Percentiles rank a stretch among this genome's conserved stretches.
phyloP scores from a whole-genome alignment of 2,888 invertebrate genomes.

The Mimas tiliae region DNA sequence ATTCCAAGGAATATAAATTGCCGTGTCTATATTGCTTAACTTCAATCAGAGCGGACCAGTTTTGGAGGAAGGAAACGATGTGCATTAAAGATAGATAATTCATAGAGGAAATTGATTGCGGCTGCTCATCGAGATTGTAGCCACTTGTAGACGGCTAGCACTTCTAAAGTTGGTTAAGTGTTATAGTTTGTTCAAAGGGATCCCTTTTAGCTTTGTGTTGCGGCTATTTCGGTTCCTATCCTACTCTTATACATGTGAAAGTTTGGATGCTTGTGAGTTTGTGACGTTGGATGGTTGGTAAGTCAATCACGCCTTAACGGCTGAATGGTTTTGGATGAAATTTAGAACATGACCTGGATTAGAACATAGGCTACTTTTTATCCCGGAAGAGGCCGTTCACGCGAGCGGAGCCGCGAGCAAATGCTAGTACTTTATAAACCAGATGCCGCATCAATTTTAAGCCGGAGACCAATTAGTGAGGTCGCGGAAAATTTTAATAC shows the following conservation, averaged over 20 bases:
- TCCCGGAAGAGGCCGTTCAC: too few species aligned
- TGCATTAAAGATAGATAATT: constrained; percentile 28
- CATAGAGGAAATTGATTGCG: constrained; percentile 27
- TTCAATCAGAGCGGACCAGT: constrained; percentile 44
- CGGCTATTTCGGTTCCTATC: neutral
- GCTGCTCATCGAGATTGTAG: constrained; percentile 22
- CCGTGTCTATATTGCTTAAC: constrained; percentile 44
- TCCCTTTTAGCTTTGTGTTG: neutral
- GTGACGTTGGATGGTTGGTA: too few species aligned
- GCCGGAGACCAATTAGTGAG: too few species aligned
- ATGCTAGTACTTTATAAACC: neutral
- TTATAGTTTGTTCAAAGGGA: constrained; percentile 14
- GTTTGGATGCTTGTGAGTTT: too few species aligned
- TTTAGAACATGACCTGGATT: too few species aligned
- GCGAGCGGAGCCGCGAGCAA: too few species aligned
- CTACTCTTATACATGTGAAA: too few species aligned
- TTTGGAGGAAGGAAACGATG: constrained; percentile 46
- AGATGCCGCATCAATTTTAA: neutral
- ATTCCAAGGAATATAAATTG: constrained; percentile 20
- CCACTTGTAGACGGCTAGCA: constrained; percentile 5
- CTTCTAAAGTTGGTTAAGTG: neutral
- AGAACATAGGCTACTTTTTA: too few species aligned
- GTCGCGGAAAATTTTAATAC: too few species aligned
- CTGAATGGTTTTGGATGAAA: too few species aligned
- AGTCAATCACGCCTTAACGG: too few species aligned